These are phyloP conservation scores for Ptychodera flava DNA, from an alignment of 35 echinoderm and acorn worm species.

Conservation along the genomic window DNA sequence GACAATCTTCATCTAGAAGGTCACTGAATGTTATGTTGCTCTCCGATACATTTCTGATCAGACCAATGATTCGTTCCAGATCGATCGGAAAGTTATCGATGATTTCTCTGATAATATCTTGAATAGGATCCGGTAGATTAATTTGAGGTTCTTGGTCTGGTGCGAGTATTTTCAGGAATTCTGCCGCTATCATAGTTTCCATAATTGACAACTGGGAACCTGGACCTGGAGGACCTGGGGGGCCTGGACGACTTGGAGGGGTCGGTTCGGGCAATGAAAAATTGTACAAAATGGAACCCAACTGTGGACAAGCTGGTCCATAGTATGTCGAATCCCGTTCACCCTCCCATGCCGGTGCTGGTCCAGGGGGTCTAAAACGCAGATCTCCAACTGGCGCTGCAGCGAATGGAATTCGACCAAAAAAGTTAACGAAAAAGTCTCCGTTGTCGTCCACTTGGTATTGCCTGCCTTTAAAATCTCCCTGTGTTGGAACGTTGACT, in stretches of 20 bases:
- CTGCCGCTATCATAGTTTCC: not conserved
- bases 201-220: not conserved
- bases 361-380: not conserved
- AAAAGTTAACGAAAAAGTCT: not conserved
- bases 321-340: not conserved
- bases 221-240: not conserved
- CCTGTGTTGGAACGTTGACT: not conserved
- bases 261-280: not conserved
- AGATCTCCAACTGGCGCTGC: not conserved
- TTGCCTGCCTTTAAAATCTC: not conserved
- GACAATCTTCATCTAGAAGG: not conserved
- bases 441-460: not conserved
- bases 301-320: not conserved
- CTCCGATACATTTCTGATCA: not conserved
- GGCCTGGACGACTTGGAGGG: not conserved
- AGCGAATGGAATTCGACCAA: not conserved
- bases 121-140: not conserved
- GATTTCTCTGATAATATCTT: not conserved
- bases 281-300: not conserved
- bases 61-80: not conserved
- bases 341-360: not conserved
- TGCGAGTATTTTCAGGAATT: not conserved
- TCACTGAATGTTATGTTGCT: not conserved
- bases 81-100: not conserved
- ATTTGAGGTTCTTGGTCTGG: not conserved